Base-by-base conservation (phyloP, 2,113 vertebrate species). In the Syrrhaptes paradoxus region DNA sequence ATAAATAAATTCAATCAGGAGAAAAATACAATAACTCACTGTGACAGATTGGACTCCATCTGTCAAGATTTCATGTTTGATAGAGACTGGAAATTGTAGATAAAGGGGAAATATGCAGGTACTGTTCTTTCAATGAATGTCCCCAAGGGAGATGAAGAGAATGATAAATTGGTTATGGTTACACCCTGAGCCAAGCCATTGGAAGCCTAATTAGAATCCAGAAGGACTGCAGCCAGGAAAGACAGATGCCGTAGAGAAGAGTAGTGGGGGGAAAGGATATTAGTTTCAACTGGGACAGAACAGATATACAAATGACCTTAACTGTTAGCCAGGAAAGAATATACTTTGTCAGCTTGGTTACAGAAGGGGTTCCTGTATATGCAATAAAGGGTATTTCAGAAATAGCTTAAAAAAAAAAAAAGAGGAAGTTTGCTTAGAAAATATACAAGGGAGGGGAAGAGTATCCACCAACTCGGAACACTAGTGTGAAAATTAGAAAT, bases 11-110 rank as follows among this genome's bases (percentile, higher is more conserved):
- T 85, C 49, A 76, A 91, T 92, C 84, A 77, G 52, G 92, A 80
- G 18, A 87, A 83, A 97, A 96, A 89, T 68, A 34, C 52, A 57
- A 73, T 84, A 84, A 91, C 82, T 95, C 73, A 51, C 63, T 95
- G 94, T 80, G 87, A 89, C 96, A 97, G 96, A 96, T 96, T 96
- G 96, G 86, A 93, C 67, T 92, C 93, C 95, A 97, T 97, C 96
- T 97, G 96, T 95, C 95, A 94, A 93, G 94, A 93, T 95, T 94
- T 96, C 92, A 91, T 94, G 89, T 96, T 95, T 94, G 93, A 91
- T 96, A 96, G 66, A 95, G 88, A 89, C 62, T 93, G 61, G 85
- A 95, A 97, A 95, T 89, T 93, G 67, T 57, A 96, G 95, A 96
- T 92, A 96, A 95, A 95, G 85, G 81, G 90, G 61, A 87, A 93